Percentiles rank a stretch among this genome's conserved stretches.
Conservation (phyloP, 2,797 vertebrate genomes). For the Bucorvus abyssinicus region DNA sequence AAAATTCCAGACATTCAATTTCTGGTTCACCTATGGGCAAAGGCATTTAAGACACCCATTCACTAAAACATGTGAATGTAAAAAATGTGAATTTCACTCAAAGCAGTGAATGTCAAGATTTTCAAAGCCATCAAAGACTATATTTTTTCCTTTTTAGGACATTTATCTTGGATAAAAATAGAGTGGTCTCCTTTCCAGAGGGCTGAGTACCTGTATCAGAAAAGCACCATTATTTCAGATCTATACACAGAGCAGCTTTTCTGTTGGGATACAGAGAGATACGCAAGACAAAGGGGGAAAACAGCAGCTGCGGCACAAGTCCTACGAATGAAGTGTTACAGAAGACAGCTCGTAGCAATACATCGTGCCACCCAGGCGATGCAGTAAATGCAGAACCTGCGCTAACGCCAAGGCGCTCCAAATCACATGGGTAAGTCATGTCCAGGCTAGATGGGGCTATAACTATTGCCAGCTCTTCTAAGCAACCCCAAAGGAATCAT, state of each 20-base stretch:
- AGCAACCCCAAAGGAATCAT: not conserved
- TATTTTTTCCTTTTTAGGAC: not conserved
- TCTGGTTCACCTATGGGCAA: not conserved
- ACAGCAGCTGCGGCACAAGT: not conserved
- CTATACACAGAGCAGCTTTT: not conserved
- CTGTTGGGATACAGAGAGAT: not conserved
- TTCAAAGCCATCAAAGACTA: not conserved
- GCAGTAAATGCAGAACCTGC: not conserved
- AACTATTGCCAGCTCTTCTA: not conserved
- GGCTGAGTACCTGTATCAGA: not conserved
- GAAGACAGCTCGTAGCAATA: not conserved
- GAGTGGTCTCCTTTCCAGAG: not conserved
- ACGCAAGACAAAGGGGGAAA: not conserved
- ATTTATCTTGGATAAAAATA: not conserved
- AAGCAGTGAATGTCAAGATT: not conserved
- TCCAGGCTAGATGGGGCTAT: not conserved
- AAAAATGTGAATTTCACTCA: too few species aligned
- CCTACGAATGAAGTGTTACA: not conserved
- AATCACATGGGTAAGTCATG: fast-evolving
- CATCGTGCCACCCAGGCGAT: not conserved
- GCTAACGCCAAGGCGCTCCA: not conserved
- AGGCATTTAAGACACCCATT: not conserved
- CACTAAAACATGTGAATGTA: not conserved
- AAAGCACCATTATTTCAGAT: not conserved
- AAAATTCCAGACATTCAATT: not conserved